Evolutionary conservation across 1,140 invertebrate species (phyloP), one percentile per base, ranked within the genome.

Genomic region (Diorhabda elongata): DNA sequence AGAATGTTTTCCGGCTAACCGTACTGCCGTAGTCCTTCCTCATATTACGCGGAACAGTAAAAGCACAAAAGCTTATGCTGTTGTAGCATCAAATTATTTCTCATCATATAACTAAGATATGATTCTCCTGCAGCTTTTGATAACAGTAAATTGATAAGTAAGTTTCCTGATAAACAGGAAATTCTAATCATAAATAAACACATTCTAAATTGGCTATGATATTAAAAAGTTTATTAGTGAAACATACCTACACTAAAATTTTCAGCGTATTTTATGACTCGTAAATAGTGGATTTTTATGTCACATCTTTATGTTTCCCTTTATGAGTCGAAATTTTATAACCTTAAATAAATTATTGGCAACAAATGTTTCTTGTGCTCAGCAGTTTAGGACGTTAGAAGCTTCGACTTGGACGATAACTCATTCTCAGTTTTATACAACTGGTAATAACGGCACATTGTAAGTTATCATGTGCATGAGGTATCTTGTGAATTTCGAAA

Each of bases 361-460:
- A 52, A 52, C 47, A 52, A 52, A 52, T 52, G 47, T 52, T 52
- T 52, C 47, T 52, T 52, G 47, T 8, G 47, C 47, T 52, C 47
- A 52, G 47, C 47, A 52, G 3, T 52, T 52, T 52, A 52, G 47
- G 47, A 26, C 26, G 26, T 26, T 26, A 26, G 26, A 26, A 52
- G 47, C n/a, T 52, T 52, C 47, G n/a, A 52, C 47, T 52, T 8
- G 6, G 47, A 3, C 47, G 47, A 52, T 52, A 52, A 52, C 47
- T 52, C 47, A 52, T 52, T 52, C 47, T 52, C 47, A 52, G 47
- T 52, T 52, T 52, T 52, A 52, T 52, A 52, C 47, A 52, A 52
- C 47, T 6, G 47, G 47, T 52, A 52, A 52, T 52, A 52, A 52
- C 47, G 6, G 47, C 47, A 52, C 47, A 52, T 52, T 52, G 47